Percentiles rank a stretch among this genome's conserved stretches.
These are phyloP conservation scores for Maccullochella peelii DNA, from an alignment of 2,113 vertebrate genomes.

Conservation along the genomic window DNA sequence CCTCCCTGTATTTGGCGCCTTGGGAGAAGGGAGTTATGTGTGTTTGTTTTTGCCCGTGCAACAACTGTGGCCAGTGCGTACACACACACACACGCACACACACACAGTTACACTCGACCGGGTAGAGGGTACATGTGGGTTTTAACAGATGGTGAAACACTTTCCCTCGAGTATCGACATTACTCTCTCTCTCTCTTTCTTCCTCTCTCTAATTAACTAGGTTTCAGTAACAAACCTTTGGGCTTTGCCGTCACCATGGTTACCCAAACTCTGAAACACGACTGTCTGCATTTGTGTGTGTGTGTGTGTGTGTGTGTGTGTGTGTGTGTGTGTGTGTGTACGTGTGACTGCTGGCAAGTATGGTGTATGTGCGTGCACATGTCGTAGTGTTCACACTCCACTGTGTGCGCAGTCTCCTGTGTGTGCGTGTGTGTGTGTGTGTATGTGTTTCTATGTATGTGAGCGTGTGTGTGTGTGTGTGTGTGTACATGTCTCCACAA, in stretches of 20 bases:
- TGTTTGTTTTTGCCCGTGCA: slow-evolving; percentile 51
- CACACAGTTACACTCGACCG: slow-evolving; percentile 39
- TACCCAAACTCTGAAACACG: slow-evolving; percentile 77
- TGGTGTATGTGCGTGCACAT: slow-evolving; percentile 38
- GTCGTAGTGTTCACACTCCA: slow-evolving; percentile 22
- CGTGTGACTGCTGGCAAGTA: slow-evolving; percentile 40
- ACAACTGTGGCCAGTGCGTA: slow-evolving; percentile 50
- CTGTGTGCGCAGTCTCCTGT: slow-evolving; percentile 15
- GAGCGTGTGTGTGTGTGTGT: slow-evolving; percentile 23
- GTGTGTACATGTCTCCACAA: slow-evolving; percentile 31
- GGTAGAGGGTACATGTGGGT: slow-evolving; percentile 68
- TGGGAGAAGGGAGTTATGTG: slow-evolving; percentile 46
- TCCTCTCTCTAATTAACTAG: slow-evolving; percentile 82
- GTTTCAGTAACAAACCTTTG: slow-evolving; percentile 87
- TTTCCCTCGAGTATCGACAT: slow-evolving; percentile 77
- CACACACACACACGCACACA: slow-evolving; percentile 9
- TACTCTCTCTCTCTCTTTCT: slow-evolving; percentile 53
- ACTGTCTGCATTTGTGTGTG: slow-evolving; percentile 67
- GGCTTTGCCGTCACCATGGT: slow-evolving; percentile 85
- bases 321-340: slow-evolving; percentile 46
- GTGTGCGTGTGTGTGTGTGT: slow-evolving; percentile 14
- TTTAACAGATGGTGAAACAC: slow-evolving; percentile 84
- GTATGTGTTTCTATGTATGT: slow-evolving; percentile 1
- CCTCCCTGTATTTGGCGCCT: slow-evolving; percentile 7
- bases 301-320: slow-evolving; percentile 36